Conservation (phyloP, 2,797 vertebrate species). For the Coracias cyanogaster region DNA sequence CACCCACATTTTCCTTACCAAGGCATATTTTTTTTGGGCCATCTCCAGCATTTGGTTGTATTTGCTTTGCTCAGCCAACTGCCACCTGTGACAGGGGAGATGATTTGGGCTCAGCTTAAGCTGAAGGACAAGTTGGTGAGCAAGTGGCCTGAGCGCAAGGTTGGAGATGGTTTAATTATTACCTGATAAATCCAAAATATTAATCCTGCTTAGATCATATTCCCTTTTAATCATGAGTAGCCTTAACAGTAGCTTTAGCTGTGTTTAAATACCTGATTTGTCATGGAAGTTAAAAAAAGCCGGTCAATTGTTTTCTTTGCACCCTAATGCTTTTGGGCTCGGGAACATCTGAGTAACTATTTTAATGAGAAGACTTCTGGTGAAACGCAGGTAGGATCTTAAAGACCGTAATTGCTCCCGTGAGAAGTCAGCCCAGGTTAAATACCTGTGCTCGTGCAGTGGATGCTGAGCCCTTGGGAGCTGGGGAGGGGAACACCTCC, state of each 20-base stretch:
- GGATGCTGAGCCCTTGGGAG: neutral
- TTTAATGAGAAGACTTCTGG: constrained; percentile 69
- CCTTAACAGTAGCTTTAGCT: constrained; percentile 33
- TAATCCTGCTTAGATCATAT: constrained; percentile 17
- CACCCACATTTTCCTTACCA: neutral
- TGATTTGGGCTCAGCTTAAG: neutral
- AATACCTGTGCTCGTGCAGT: constrained; percentile 22
- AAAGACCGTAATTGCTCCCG: constrained; percentile 66
- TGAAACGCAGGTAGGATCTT: constrained; percentile 63
- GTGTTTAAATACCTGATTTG: constrained; percentile 62
- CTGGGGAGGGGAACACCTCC: neutral
- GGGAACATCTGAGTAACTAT: constrained; percentile 60
- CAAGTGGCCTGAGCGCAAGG: rapidly evolving
- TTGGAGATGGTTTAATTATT: neutral
- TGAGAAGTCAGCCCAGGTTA: constrained; percentile 66
- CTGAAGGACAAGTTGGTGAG: neutral
- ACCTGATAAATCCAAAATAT: neutral
- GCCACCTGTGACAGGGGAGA: neutral
- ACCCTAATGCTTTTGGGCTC: constrained; percentile 65
- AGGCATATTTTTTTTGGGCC: neutral
- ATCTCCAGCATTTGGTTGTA: neutral
- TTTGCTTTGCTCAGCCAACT: neutral
- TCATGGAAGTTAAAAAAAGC: constrained; percentile 44
- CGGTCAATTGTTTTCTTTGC: constrained; percentile 56
- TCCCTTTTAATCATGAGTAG: constrained; percentile 22